Conservation (phyloP, 2,797 vertebrate genomes). For the Neomorphus geoffroyi region DNA sequence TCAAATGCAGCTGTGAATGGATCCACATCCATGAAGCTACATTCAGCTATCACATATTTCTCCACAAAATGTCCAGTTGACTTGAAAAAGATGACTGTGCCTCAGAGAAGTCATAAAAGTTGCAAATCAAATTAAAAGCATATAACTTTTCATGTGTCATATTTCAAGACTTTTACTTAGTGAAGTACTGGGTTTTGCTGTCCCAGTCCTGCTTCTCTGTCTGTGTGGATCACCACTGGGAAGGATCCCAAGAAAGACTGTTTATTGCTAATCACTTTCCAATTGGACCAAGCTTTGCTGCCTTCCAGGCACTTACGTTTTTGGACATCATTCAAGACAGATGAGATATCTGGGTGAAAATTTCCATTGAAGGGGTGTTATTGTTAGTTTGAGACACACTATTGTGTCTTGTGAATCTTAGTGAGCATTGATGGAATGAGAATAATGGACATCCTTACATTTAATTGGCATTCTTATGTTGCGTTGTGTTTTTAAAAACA, state of each 20-base stretch:
- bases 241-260: not conserved
- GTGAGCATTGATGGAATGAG: not conserved
- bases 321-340: not conserved
- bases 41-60: not conserved
- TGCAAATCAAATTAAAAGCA: not conserved
- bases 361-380: not conserved
- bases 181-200: not conserved
- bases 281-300: not conserved
- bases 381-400: not conserved
- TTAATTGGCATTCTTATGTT: not conserved
- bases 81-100: not conserved
- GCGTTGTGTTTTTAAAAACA: not conserved
- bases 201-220: not conserved
- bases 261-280: not conserved
- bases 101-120: not conserved
- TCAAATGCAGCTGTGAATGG: accelerated
- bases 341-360: not conserved
- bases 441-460: not conserved
- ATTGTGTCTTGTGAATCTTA: not conserved
- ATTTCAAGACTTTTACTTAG: not conserved
- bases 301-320: not conserved
- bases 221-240: too few species aligned
- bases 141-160: not conserved
- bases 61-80: not conserved
- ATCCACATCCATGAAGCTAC: not conserved